Conservation (phyloP, 2,888 invertebrate genomes). For the Pterostichus madidus region DNA sequence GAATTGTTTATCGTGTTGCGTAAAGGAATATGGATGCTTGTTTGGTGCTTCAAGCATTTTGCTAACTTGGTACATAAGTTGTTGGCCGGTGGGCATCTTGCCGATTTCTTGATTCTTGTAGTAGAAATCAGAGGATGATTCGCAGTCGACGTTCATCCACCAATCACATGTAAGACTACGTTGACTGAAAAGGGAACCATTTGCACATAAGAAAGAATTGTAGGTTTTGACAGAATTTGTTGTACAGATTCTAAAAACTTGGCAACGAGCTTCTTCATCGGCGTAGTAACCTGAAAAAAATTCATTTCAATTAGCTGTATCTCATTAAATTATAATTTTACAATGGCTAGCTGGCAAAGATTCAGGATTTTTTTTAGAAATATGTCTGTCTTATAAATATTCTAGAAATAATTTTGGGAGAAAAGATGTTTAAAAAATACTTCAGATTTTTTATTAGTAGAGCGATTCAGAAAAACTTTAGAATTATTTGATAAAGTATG, state of each 20-base stretch:
- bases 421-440: too few relatives aligned
- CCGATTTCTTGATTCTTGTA: conserved; percentile 76
- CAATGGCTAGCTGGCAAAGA: too few relatives aligned
- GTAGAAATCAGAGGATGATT: conserved; percentile 77
- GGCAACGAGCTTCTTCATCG: conserved; percentile 83
- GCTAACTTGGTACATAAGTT: conserved; percentile 80
- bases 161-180: conserved; percentile 84
- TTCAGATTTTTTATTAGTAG: too few relatives aligned
- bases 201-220: conserved; percentile 84
- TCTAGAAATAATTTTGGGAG: too few relatives aligned
- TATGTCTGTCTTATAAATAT: too few relatives aligned
- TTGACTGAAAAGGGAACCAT: conserved; percentile 85
- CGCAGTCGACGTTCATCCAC: conserved; percentile 85
- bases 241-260: conserved; percentile 84
- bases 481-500: too few relatives aligned
- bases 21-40: conserved; percentile 59
- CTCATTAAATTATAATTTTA: too few relatives aligned
- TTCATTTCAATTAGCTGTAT: not conserved
- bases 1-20: not conserved
- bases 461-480: too few relatives aligned
- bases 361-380: too few relatives aligned
- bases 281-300: conserved; percentile 82
- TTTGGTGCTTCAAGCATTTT: conserved; percentile 80
- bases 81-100: conserved; percentile 77
- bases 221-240: conserved; percentile 76